Evolutionary conservation across 2,797 vertebrate genomes (phyloP), one percentile per base, ranked within the genome.

Genomic region (Hipposideros larvatus): DNA sequence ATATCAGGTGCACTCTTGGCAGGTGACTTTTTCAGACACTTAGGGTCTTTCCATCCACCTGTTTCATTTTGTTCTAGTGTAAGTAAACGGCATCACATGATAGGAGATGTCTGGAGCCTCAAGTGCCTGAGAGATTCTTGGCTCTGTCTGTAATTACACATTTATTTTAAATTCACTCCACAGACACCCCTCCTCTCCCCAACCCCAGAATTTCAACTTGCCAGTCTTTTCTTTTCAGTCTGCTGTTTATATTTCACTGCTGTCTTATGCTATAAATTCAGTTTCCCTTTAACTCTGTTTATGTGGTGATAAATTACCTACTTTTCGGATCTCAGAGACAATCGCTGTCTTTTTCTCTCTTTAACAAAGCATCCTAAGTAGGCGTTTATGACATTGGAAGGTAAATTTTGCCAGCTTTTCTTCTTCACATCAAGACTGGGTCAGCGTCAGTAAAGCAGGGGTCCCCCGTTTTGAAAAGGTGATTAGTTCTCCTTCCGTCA

Each of bases 291-390:
- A 77, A 75, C 28, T 93, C 34, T 57, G 68, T 70, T 96, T 84
- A 48, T 90, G 43, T 93, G 55, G 75, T 80, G 31, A 89, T 93
- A 91, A 92, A 92, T 93, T 31, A 46, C 43, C 85, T 71, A 57
- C 51, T 86, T 93, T 94, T 80, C 59, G 57, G 19, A 53, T 77
- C 68, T 93, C 57, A 66, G 19, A 82, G 70, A 63, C 46, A 46
- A 66, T 87, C 26, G 7, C 31, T 71, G 2, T 59, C 26, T 86
- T 80, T 92, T 53, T 73, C 46, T 77, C 18, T 90, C n/a, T 61
- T 65, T 31, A 61, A 55, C 34, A 71, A 28, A 41, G 43, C 43
- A 46, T 92, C 31, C 26, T 87, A 77, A 51, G 61, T 57, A 82
- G 43, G 26, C 9, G 15, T 75, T 71, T 51, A 28, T 31, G 73